Base-by-base conservation (phyloP, 1,140 invertebrate species). In the Drosophila kohkoa region DNA sequence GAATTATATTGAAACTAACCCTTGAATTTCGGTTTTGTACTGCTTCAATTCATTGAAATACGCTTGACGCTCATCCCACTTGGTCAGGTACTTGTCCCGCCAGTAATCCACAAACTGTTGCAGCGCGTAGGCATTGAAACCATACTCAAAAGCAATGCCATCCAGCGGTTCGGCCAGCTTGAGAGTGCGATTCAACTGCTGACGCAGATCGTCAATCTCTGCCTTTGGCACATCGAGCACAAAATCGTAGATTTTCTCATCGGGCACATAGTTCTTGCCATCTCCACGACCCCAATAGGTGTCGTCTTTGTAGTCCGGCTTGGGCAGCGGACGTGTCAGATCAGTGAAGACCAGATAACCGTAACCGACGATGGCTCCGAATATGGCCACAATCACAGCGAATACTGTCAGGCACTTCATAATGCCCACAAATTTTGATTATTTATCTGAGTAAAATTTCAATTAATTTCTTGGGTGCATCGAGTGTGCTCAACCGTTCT, bases 41-140 rank as follows among this genome's bases (percentile, higher is more conserved):
- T 97, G 96, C 13, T 95, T 94, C 74, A 95, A 95, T 48, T 92
- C 90, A 88, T 98, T 98, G 3, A 98, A 83, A 41, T 93, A 93
- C 6, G 92, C 92, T 82, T 96, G 95, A 63, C 96, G 94, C 79
- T 94, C 83, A 71, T 93, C 93, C 95, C 97, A 98, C 46, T 82
- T 81, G 45, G 80, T 85, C 75, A 97, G 93, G 92, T 97, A 98
- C 38, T 96, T 93, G 8, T 95, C 94, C 4, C 92, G 85, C 97
- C 96, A 96, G 90, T 97, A 96, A 1, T 95, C 91, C 3, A 96
- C 81, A 30, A 97, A 92, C 71, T 94, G 93, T 46, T 94, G 92
- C 25, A 98, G 91, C 71, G 95, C 95, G 32, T 95, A 92, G 0
- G 95, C 93, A 87, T 97, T 96, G 67, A 97, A 95, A 2, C 97